Evolutionary conservation across 2,797 vertebrate species (phyloP).

Genomic region (Adrianichthys oophorus): DNA sequence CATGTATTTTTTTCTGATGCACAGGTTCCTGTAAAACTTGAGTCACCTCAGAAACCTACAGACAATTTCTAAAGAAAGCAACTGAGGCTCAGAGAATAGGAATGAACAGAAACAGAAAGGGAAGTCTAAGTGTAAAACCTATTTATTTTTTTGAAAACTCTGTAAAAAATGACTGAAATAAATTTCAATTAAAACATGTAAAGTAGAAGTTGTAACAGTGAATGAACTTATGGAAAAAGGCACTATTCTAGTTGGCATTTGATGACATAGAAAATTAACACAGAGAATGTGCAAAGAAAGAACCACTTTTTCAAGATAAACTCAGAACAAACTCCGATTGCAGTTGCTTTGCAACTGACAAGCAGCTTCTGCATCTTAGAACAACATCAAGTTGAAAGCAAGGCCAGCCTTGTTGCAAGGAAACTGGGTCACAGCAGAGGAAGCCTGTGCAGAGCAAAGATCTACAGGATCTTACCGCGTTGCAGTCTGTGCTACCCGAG

Average conservation of each 20-base stretch:
- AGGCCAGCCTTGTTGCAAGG: conserved; percentile 1
- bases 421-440: conserved; percentile 31
- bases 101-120: too few species aligned
- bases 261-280: too few species aligned
- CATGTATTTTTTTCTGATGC: conserved; percentile 21
- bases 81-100: too few species aligned
- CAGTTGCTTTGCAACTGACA: not conserved
- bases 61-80: not conserved
- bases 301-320: not conserved
- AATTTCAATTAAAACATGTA: too few species aligned
- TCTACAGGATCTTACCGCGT: conserved; percentile 42
- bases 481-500: not conserved
- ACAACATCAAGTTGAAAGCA: not conserved
- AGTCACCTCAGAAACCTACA: not conserved
- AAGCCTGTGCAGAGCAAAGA: conserved; percentile 14
- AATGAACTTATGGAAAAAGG: too few species aligned
- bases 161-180: too few species aligned
- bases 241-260: too few species aligned
- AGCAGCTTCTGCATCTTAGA: not conserved
- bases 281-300: not conserved
- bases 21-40: conserved; percentile 40
- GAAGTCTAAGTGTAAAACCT: too few species aligned
- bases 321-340: not conserved
- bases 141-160: too few species aligned
- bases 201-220: too few species aligned